These are phyloP conservation scores for Platyrinchus mystaceus DNA, from an alignment of 2,797 vertebrate genomes.

Conservation along the genomic window DNA sequence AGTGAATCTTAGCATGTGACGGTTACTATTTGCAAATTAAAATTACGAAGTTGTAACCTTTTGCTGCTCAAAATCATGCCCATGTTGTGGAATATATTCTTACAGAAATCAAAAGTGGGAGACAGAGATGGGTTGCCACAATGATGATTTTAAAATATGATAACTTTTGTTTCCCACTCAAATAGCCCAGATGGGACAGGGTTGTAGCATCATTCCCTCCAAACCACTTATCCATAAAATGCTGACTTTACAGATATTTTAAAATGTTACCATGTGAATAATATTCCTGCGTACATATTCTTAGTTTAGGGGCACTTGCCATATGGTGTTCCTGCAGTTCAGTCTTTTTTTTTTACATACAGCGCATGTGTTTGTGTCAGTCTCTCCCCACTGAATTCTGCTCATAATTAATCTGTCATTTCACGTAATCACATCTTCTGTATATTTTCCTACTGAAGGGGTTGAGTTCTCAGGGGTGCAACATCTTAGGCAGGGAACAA, in stretches of 20 bases:
- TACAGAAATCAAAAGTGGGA: neutral
- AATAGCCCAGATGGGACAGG: neutral
- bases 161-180: neutral
- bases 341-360: neutral
- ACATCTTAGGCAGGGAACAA: slow-evolving; percentile 55
- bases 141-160: neutral
- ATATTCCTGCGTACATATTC: slow-evolving; percentile 14
- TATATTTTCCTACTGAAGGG: slow-evolving; percentile 34
- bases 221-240: slow-evolving; percentile 22
- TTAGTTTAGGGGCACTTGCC: slow-evolving; percentile 31
- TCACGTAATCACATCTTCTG: slow-evolving; percentile 8
- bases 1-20: neutral
- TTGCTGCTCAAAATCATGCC: neutral
- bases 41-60: neutral
- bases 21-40: neutral
- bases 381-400: slow-evolving; percentile 31
- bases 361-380: neutral
- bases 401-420: slow-evolving; percentile 67
- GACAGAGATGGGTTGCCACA: neutral
- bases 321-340: slow-evolving; percentile 9
- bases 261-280: slow-evolving; percentile 45
- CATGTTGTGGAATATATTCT: neutral
- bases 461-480: slow-evolving; percentile 39
- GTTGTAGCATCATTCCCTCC: neutral
- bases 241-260: slow-evolving; percentile 54